Conservation (phyloP, 2,888 invertebrate species). For the Reticulitermes lucifugus region DNA sequence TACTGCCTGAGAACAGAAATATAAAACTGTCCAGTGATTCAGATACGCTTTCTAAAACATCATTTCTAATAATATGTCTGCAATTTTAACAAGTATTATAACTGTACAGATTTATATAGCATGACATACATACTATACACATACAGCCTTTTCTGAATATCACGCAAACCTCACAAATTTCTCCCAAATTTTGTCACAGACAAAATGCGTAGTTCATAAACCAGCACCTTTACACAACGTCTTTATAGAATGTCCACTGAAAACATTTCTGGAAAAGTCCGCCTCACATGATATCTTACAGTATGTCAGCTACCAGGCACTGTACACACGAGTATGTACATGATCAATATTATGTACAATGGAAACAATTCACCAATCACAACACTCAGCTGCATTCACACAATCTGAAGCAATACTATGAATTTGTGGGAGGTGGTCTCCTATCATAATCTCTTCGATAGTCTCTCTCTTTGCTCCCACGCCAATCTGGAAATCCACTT, state of each 20-base stretch:
- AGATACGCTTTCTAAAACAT: slow-evolving; percentile 13
- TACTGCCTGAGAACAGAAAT: slow-evolving; percentile 36
- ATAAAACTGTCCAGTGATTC: slow-evolving; percentile 11
- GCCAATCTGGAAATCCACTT: slow-evolving; percentile 48
- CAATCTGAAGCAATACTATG: slow-evolving; percentile 51
- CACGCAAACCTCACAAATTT: background rate
- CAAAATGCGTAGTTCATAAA: slow-evolving; percentile 5
- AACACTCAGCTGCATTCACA: slow-evolving; percentile 28
- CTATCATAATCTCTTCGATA: slow-evolving; percentile 73
- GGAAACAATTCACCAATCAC: slow-evolving; percentile 17
- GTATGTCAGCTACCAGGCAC: background rate
- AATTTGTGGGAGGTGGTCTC: slow-evolving; percentile 66
- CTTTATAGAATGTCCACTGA: background rate
- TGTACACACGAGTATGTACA: slow-evolving; percentile 15
- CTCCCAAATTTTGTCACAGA: background rate
- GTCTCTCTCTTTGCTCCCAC: slow-evolving; percentile 60
- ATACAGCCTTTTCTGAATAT: background rate
- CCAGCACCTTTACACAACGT: slow-evolving; percentile 37
- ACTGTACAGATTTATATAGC: slow-evolving; percentile 16
- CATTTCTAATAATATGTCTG: background rate
- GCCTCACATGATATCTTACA: slow-evolving; percentile 27
- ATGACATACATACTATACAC: background rate
- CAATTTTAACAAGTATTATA: slow-evolving; percentile 26
- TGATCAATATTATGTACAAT: slow-evolving; percentile 19
- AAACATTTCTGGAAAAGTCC: slow-evolving; percentile 39